Percentiles rank a stretch among this genome's conserved stretches.
Conservation (phyloP, 2,888 invertebrate genomes). For the Syritta pipiens region DNA sequence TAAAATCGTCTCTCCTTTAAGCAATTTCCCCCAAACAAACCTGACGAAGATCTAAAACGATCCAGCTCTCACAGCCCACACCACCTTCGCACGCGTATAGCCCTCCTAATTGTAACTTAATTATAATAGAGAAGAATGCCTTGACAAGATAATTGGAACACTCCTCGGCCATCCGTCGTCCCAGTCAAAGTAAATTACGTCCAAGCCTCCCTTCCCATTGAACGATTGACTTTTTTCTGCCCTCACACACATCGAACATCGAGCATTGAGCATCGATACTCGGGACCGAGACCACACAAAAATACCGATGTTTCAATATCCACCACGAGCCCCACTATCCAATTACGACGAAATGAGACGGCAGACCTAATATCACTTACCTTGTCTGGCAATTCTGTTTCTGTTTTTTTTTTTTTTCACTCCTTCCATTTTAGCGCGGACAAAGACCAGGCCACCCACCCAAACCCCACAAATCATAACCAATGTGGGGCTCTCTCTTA, state of each 20-base stretch:
- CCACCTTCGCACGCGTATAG: background rate
- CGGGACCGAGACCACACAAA: constrained; percentile 28
- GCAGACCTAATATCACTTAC: constrained; percentile 44
- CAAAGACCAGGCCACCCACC: too few relatives aligned
- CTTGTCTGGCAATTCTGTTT: constrained; percentile 41
- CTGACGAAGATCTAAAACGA: too few relatives aligned
- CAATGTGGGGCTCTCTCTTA: constrained; percentile 23
- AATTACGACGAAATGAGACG: constrained; percentile 42
- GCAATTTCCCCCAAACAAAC: background rate
- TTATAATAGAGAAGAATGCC: constrained; percentile 8
- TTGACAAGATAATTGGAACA: constrained; percentile 36
- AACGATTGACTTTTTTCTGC: constrained; percentile 3
- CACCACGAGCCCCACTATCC: constrained; percentile 17
- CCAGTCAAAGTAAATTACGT: constrained; percentile 29
- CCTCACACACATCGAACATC: background rate
- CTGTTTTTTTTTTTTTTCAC: background rate
- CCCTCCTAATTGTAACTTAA: constrained; percentile 20
- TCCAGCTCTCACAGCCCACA: too few relatives aligned
- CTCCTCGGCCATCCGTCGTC: constrained; percentile 26
- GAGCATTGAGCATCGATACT: constrained; percentile 7
- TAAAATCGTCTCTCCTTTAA: too few relatives aligned
- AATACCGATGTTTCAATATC: constrained; percentile 37
- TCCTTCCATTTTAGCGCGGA: too few relatives aligned
- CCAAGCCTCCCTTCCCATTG: too few relatives aligned
- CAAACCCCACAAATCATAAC: constrained; percentile 50